phyloP scores from a whole-genome alignment of 1,140 invertebrate species.

The Eurosta solidaginis region DNA sequence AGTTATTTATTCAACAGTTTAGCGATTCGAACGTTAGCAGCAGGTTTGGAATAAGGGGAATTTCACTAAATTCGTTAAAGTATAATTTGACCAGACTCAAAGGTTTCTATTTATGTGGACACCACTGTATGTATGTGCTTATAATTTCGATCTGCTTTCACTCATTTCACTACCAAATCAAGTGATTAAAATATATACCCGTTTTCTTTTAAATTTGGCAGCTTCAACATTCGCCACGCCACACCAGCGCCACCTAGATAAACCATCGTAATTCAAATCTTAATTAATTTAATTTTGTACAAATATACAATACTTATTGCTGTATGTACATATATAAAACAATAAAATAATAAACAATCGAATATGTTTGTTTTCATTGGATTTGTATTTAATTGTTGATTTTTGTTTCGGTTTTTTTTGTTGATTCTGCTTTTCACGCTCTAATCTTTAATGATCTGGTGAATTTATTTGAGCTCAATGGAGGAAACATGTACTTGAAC shows the following conservation, averaged over 20 bases:
- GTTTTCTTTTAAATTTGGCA: background rate
- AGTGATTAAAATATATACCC: background rate
- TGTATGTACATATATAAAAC: too few relatives aligned
- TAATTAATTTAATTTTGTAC: background rate
- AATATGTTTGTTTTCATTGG: slow-evolving; percentile 10
- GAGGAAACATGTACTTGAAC: background rate
- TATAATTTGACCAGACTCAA: background rate
- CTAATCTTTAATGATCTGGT: slow-evolving; percentile 23
- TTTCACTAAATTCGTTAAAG: too few relatives aligned
- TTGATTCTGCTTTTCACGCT: background rate
- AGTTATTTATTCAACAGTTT: too few relatives aligned
- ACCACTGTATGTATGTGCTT: background rate
- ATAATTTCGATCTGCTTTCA: background rate
- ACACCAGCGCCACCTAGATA: background rate
- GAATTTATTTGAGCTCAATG: slow-evolving; percentile 1
- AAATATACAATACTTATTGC: slow-evolving; percentile 24
- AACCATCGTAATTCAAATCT: slow-evolving; percentile 3
- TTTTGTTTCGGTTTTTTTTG: background rate
- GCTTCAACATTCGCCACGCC: slow-evolving; percentile 1
- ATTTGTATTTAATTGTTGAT: slow-evolving; percentile 3
- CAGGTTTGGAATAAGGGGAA: too few relatives aligned
- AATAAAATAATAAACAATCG: background rate
- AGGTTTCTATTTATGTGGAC: background rate
- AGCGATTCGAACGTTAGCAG: too few relatives aligned
- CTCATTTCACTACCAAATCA: background rate